Conservation (phyloP, 2,797 vertebrate species). For the Oceanodroma leucorhoa region DNA sequence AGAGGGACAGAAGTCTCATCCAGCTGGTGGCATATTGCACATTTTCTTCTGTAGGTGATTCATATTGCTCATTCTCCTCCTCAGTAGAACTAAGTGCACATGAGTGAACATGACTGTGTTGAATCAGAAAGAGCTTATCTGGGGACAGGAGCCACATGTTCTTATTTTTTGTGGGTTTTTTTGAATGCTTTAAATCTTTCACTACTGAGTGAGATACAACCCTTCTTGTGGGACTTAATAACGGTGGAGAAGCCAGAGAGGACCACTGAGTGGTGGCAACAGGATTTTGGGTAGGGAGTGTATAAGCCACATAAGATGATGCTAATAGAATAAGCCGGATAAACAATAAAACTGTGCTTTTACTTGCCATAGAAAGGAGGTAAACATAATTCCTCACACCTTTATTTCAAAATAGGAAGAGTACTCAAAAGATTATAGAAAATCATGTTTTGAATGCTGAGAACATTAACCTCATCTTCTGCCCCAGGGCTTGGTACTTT, state of each 20-base stretch:
- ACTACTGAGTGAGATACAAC: neutral
- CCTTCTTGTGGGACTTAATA: neutral
- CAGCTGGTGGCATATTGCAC: neutral
- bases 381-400: neutral
- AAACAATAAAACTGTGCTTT: neutral
- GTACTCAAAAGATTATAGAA: neutral
- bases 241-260: neutral
- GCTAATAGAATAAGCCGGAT: neutral
- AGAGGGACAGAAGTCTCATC: neutral
- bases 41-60: neutral
- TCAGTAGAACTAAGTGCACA: neutral
- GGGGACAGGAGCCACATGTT: neutral
- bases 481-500: neutral
- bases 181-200: neutral
- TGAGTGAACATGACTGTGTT: neutral
- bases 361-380: neutral
- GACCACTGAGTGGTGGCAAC: neutral
- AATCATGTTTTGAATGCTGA: neutral
- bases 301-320: neutral
- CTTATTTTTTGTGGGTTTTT: neutral
- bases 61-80: neutral
- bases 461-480: neutral
- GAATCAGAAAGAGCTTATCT: neutral
- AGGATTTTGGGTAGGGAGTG: neutral
- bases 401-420: neutral